Base-by-base conservation (phyloP, 1,140 invertebrate species). In the Musca vetustissima region DNA sequence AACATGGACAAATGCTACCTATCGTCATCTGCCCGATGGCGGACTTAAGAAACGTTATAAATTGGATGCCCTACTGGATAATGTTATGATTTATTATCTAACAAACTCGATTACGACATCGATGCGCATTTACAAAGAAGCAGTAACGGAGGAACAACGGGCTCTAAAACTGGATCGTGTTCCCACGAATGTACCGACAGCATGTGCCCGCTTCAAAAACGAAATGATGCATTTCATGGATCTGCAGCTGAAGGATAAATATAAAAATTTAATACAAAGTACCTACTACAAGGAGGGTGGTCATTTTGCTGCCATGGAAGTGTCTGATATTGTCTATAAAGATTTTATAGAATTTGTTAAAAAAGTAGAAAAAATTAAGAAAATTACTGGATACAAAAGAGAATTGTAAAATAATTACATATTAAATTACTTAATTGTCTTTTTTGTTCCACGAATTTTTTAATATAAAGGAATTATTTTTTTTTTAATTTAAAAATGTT, bases 11-110 rank as follows among this genome's bases (percentile, higher is more conserved):
- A 89, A 94, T 78, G 73, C 76, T 4, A 82, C 85, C 1, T 88
- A 87, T 73, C 83, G 83, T 61, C 69, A 84, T 0, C 77, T 85
- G 22, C 74, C 83, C 0, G 92, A 96, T 78, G 94, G 93, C 8
- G 92, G 92, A 0, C 76, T 97, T 0, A 84, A 85, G 0, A 81
- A 85, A 49, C 75, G 76, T 19, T 92, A 84, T 75, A 86, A 85
- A 0, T 76, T 91, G 66, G 91, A 93, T 53, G 90, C 95, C 68
- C 79, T 97, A 1, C 82, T 97, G 0, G 95, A 96, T 72, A 95
- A 95, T 76, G 76, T 97, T 0, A 96, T 95, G 92, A 80, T 96
- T 28, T 97, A 97, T 79, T 97, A 93, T 90, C 74, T 90, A 0
- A 89, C 90, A 0, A 88, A 88, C 69, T 89, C 88, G 0, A 92